Base-by-base conservation (phyloP, 1,140 invertebrate genomes). In the Aphaenogaster ashmeadi region DNA sequence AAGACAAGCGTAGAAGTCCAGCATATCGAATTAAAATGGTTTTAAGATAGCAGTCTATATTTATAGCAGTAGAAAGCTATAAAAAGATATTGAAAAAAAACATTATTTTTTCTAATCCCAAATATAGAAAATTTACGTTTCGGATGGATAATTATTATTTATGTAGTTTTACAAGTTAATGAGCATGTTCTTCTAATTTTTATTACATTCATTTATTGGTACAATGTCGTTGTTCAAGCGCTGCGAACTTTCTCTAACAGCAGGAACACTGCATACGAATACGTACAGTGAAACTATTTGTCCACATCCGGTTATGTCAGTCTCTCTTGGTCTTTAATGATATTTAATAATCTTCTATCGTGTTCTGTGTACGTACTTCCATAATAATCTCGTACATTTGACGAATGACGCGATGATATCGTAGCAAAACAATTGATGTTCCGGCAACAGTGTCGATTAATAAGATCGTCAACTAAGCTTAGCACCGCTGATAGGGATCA, bases 391-490 rank as follows among this genome's bases (percentile, higher is more conserved):
- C 21, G 38, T 58, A 27, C 9, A 13, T 83, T 33, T 74, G 80
- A 83, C 52, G 52, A 58, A 58, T 18, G 67, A 21, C 13, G 38
- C 80, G 80, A 75, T 84, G 56, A 75, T 84, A 62, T 74, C 80
- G 27, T 27, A n/a, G 33, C 18, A 13, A 75, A 75, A 84, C 72
- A 84, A 84, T 75, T 84, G 80, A 84, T 62, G 80, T 50, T 18
- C 27, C 69, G 80, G 44, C 41, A 74, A 62, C 80, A 44, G 69
- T 62, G 80, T 33, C 69, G 54, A 84, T 84, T 84, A 84, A 84
- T 84, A 84, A 84, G 80, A 84, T 62, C 56, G 69, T 84, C 69
- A 84, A 84, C 69, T 60, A 50, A 44, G 69, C 80, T 58, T 74
- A 83, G 41, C 67, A 74, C 4, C 33, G 69, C 50, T 60, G 80